Evolutionary conservation across 2,888 invertebrate species (phyloP), one percentile per base, ranked within the genome.

Genomic region (Pristionchus maxplancki): DNA sequence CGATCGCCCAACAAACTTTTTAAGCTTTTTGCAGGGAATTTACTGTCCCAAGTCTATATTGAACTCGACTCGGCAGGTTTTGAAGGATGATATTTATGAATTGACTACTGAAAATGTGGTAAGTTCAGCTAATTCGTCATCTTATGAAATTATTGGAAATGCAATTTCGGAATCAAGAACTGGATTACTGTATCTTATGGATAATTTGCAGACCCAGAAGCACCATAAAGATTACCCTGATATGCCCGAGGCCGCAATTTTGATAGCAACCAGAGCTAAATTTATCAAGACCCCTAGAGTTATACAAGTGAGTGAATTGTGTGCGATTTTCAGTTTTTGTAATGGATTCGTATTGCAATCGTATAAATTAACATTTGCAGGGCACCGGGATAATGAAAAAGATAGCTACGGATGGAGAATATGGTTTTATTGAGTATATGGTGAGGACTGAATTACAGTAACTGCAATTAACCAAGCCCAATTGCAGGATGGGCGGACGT

Each of bases 61-160:
- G n/a, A 48, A 48, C 24, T 64, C 85, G 11, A 20, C 44, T 4
- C 44, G 86, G 37, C 20, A 20, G 24, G 50, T 87, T 34, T 31
- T 50, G 2, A 87, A 87, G 50, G 86, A 87, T 71, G 64, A 85
- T 64, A 85, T 85, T 85, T 85, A 64, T 17, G 85, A 64, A 24
- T 85, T 62, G 64, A 1, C 6, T 17, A 13, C 8, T 11, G 82
- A 83, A 20, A 31, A 6, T 17, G 50, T 83, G 82, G 82, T 83
- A 34, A 83, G 82, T 53, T n/a, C 28, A 58, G 15, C 6, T 58
- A 24, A 24, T 58, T 24, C 58, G n/a, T 20, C 24, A 24, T 24
- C 24, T 58, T 6, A 20, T 58, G 24, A 58, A 24, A 4, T 58
- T n/a, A n/a, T n/a, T n/a, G n/a, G n/a, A n/a, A n/a, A n/a, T n/a